Conservation (phyloP, 2,797 vertebrate species). For the Kryptopterus vitreolus region DNA sequence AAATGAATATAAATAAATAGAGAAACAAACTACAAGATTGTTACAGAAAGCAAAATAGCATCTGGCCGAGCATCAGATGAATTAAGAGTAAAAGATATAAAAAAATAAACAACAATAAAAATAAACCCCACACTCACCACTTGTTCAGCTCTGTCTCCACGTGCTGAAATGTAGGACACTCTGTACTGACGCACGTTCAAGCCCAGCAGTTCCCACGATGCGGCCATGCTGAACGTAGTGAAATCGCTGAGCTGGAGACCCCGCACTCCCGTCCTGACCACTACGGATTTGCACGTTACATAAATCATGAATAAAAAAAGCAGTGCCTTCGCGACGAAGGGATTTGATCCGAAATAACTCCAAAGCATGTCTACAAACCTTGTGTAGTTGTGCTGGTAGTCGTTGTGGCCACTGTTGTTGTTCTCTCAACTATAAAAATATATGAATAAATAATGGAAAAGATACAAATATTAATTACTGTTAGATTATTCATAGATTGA, state of each 20-base stretch:
- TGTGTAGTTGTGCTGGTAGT: conserved; percentile 62
- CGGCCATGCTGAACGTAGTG: conserved; percentile 85
- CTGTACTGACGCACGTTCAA: conserved; percentile 79
- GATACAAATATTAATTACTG: background rate
- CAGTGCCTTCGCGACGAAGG: background rate
- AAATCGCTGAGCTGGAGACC: conserved; percentile 84
- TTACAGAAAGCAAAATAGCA: background rate
- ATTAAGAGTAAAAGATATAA: background rate
- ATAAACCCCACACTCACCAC: conserved; percentile 72
- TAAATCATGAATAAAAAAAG: background rate
- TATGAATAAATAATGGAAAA: background rate
- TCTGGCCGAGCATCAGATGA: background rate
- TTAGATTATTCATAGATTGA: no score
- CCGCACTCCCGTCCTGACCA: conserved; percentile 78
- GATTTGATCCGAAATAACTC: background rate
- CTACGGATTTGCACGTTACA: conserved; percentile 62
- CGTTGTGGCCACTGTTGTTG: conserved; percentile 55
- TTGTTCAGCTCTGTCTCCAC: conserved; percentile 84
- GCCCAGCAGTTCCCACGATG: conserved; percentile 83
- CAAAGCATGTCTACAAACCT: conserved; percentile 55
- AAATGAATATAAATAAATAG: background rate
- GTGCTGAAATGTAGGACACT: conserved; percentile 80
- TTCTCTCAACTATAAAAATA: conserved; percentile 60
- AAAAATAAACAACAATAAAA: background rate
- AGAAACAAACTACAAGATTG: background rate